These are phyloP conservation scores for Sebastes cheni DNA, from an alignment of 2,797 vertebrate genomes.

Conservation along the genomic window DNA sequence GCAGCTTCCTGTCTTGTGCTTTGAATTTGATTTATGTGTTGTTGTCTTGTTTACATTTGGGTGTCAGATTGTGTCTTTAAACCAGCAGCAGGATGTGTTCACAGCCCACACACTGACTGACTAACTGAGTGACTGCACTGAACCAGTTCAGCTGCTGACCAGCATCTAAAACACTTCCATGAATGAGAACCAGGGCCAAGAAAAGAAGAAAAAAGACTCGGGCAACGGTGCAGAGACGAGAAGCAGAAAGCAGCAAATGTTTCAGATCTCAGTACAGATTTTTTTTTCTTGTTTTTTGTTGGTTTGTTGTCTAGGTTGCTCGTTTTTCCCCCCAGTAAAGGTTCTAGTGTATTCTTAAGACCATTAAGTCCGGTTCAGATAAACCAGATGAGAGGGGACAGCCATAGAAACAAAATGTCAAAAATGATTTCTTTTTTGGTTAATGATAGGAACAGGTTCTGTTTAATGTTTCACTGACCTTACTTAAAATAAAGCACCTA, in stretches of 20 bases:
- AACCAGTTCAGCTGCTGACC: conserved; percentile 37
- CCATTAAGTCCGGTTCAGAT: background rate
- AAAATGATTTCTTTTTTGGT: too few relatives aligned
- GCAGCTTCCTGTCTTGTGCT: background rate
- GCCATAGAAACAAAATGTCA: background rate
- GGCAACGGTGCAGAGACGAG: background rate
- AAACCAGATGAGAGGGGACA: background rate
- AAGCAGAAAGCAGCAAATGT: background rate
- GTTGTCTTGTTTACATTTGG: conserved; percentile 14
- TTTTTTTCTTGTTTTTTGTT: background rate
- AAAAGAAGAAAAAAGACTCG: background rate
- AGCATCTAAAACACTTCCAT: conserved; percentile 40
- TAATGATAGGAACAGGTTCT: background rate
- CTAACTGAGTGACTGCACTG: background rate
- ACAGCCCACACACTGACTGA: conserved; percentile 12
- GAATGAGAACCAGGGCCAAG: conserved; percentile 12
- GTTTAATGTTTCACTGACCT: background rate
- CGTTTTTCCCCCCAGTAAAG: background rate
- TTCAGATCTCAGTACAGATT: background rate
- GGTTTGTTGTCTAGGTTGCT: background rate
- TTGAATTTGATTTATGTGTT: too few relatives aligned
- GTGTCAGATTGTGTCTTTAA: conserved; percentile 7
- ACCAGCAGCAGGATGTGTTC: conserved; percentile 26
- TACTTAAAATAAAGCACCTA: background rate
- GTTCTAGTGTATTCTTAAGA: background rate